phyloP scores from a whole-genome alignment of 2,797 vertebrate species.

The Avahi laniger region DNA sequence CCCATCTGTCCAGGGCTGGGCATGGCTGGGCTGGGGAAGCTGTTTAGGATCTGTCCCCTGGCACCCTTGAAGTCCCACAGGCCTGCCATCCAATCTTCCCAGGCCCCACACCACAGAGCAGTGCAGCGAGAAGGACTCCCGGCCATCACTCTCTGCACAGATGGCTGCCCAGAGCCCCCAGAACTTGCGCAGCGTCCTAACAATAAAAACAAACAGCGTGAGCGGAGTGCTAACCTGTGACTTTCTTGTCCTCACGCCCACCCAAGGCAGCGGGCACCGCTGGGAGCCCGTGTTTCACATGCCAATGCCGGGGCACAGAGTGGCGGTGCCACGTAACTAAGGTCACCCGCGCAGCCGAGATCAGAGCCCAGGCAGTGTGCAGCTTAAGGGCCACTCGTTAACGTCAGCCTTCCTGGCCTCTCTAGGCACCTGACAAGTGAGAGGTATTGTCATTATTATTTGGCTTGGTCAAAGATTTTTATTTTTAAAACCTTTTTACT shows the following conservation, averaged over 20 bases:
- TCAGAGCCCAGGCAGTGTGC: background rate
- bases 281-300: background rate
- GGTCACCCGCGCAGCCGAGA: background rate
- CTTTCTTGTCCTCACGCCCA: too few relatives aligned
- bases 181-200: background rate
- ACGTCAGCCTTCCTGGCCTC: background rate
- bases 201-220: background rate
- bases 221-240: fast-evolving
- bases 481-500: background rate
- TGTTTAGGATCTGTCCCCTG: too few relatives aligned
- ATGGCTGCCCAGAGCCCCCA: background rate
- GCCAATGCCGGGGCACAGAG: background rate
- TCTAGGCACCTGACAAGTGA: too few relatives aligned
- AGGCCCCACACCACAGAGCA: too few relatives aligned
- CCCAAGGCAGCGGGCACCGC: background rate
- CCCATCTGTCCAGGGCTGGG: background rate
- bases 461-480: background rate
- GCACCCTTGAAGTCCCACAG: background rate
- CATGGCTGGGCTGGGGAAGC: too few relatives aligned
- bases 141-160: too few relatives aligned
- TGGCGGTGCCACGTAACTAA: fast-evolving
- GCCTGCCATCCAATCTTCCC: background rate
- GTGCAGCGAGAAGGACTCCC: background rate
- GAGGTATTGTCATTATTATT: background rate
- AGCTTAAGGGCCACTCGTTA: fast-evolving